These are phyloP conservation scores for Callinectes sapidus DNA, from an alignment of 2,888 invertebrate species.

Conservation along the genomic window DNA sequence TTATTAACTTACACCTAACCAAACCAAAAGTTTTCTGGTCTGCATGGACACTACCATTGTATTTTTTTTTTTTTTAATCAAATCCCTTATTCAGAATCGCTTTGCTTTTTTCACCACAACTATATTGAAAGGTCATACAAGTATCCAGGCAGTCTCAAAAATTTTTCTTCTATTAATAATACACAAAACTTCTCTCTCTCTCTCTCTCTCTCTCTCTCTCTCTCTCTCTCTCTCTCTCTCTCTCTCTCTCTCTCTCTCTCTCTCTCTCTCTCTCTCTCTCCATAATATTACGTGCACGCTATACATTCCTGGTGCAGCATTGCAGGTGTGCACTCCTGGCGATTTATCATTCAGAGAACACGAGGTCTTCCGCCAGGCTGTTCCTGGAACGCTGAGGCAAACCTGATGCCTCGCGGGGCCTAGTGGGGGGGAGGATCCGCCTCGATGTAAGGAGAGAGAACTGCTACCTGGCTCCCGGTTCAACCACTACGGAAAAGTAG, in stretches of 20 bases:
- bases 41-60: too few species aligned
- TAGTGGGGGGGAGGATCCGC: not conserved
- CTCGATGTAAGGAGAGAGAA: not conserved
- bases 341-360: not conserved
- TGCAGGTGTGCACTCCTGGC: not conserved
- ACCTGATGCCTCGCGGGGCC: not conserved
- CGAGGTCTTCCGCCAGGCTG: not conserved
- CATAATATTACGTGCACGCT: not conserved
- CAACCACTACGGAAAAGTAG: not conserved
- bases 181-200: constrained; percentile 1
- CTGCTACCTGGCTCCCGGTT: not conserved
- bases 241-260: constrained; percentile 1
- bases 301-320: not conserved
- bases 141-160: too few species aligned
- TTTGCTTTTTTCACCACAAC: too few species aligned
- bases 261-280: constrained; percentile 1
- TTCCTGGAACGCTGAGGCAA: not conserved
- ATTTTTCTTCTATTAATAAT: too few species aligned
- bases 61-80: too few species aligned
- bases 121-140: too few species aligned
- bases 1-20: too few species aligned
- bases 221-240: constrained; percentile 1
- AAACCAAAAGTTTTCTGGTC: too few species aligned
- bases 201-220: constrained; percentile 1
- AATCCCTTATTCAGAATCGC: too few species aligned